Base-by-base conservation (phyloP, 2,888 invertebrate species). In the Dasysyrphus tricinctus region DNA sequence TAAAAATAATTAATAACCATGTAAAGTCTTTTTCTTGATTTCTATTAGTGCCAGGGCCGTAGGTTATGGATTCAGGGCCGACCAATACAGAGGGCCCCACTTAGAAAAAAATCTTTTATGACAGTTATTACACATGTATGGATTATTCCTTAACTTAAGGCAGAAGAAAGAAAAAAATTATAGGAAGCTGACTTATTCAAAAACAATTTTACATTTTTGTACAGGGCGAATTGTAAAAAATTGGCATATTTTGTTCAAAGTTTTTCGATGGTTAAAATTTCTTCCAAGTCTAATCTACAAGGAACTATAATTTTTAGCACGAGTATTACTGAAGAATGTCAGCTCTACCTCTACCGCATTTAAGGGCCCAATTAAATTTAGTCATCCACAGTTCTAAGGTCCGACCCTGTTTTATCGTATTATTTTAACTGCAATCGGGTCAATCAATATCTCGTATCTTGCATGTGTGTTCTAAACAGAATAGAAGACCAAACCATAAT, bases 1-100 rank as follows among this genome's bases (percentile, higher is more conserved):
- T 85, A 85, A 77, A 81, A 85, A 78, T 81, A 85, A 85, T 85
- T 85, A 85, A 85, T 85, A 85, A 81, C 85, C 85, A 81, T 81
- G 81, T 77, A 77, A 81, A 77, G 67, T 56, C 57, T 54, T 74
- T 42, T 72, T 63, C 69, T 56, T 69, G 14, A n/a, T 63, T 63
- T n/a, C 32, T 11, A 1, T 65, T 32, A 0, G 6, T 5, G 5
- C 5, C 61, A 61, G 19, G 39, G 8, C 1, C 14, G 61, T 14
- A 19, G 14, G 14, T 29, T 14, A 12, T 54, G 7, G 14, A 32
- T 2, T 54, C 0, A 42, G 57, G 57, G 34, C 57, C 34, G 34
- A 2, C 6, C n/a, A 1, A 16, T 0, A 16, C 34, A 34, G 16
- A 5, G 57, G 57, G 32, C 56, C 39, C 32, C 5, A 5, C 5